Percentiles rank a stretch among this genome's conserved stretches.
Conservation (phyloP, 2,888 invertebrate species). For the Clusia tigrina region DNA sequence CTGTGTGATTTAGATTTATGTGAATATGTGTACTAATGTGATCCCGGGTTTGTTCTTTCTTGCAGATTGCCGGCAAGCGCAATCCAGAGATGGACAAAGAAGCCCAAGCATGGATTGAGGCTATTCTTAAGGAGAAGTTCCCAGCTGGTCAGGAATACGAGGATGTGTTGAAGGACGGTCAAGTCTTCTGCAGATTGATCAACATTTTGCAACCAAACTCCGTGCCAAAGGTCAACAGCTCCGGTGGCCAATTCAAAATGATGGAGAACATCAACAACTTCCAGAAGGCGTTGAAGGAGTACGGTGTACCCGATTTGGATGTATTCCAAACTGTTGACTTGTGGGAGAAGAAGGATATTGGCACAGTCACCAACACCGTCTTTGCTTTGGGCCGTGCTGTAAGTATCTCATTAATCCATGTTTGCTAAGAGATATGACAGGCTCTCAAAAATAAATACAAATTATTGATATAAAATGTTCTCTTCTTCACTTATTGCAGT, state of each 20-base stretch:
- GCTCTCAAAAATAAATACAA: not conserved
- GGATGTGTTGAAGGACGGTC: constrained; percentile 90
- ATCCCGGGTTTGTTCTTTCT: constrained; percentile 27
- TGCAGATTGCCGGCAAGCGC: constrained; percentile 84
- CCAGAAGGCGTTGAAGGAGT: constrained; percentile 83
- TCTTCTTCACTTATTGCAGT: constrained; percentile 68
- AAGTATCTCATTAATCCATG: constrained; percentile 49
- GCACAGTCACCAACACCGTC: constrained; percentile 83
- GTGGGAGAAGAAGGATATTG: constrained; percentile 93
- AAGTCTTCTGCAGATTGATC: constrained; percentile 91
- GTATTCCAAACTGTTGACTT: constrained; percentile 97
- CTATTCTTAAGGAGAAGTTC: constrained; percentile 86
- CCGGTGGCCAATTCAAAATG: constrained; percentile 98
- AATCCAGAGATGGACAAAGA: constrained; percentile 83
- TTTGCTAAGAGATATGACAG: not conserved
- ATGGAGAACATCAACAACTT: constrained; percentile 99
- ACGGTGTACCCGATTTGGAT: constrained; percentile 90
- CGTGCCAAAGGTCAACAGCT: constrained; percentile 88
- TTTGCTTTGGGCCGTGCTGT: constrained; percentile 87
- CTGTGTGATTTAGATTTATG: constrained; percentile 4
- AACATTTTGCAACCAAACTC: constrained; percentile 92
- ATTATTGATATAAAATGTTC: not conserved
- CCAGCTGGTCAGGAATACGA: constrained; percentile 83
- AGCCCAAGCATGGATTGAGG: constrained; percentile 92
- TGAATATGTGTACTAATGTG: not conserved